Evolutionary conservation across 2,113 vertebrate genomes (phyloP), one percentile per base, ranked within the genome.

Genomic region (Eolophus roseicapilla): DNA sequence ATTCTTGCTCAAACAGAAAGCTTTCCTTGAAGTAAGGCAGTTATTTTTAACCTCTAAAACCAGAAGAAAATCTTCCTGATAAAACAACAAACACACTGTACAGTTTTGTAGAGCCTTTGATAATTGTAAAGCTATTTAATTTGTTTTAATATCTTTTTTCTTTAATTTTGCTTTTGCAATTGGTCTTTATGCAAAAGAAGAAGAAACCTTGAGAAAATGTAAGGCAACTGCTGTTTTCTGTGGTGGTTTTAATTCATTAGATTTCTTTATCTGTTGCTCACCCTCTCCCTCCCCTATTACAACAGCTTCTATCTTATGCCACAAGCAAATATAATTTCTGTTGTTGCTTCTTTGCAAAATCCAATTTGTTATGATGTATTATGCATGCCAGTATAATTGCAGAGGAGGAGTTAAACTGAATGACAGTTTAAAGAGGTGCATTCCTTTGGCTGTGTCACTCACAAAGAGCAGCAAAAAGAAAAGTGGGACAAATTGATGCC

Each of bases 351-450:
- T 97, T 96, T 68, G 82, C 90, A 94, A 92, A 86, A 97, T 95
- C 95, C 97, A 96, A 97, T 97, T 97, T 96, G 95, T 97, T 97
- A 97, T 96, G 96, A 97, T 98, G 83, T 96, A 97, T 97, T 97
- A 97, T 97, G 89, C 92, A 97, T 97, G 97, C 77, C 44, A 95
- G 96, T 94, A 71, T 96, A 97, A 98, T 97, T 97, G 95, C 86
- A 97, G 75, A 97, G 96, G 94, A 97, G 97, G 96, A 96, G 95
- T 96, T 96, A 97, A 94, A 63, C 82, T 92, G 93, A 96, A 71
- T 96, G 95, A 91, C 96, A 97, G 82, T 91, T 97, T 96, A 97
- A 97, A 97, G 95, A 96, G 64, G 64, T 71, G 81, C 89, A 44
- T 80, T 95, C 88, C 93, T 96, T 97, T 96, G 62, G 92, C 64